Base-by-base conservation (phyloP, 2,888 invertebrate genomes). In the Parapristionchus giblindavisi region DNA sequence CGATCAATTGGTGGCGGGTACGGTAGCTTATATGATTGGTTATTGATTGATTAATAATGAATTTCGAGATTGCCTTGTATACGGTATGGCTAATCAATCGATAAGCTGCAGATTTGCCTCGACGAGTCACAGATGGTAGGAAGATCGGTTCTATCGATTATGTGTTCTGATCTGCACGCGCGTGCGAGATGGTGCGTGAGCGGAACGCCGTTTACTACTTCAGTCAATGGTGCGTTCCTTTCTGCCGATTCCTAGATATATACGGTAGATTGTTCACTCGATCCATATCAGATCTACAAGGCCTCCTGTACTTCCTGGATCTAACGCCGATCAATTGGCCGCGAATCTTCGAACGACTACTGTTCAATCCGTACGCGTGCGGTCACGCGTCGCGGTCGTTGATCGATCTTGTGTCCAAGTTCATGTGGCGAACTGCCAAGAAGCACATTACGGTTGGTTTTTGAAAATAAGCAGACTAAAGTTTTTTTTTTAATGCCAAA, bases 111-210 rank as follows among this genome's bases (percentile, higher is more conserved):
- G 80, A 75, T 82, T 5, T 78, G 73, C 87, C 89, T 83, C 36
- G 94, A 94, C 88, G 94, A 94, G 89, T 93, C 93, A 5, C 94
- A 94, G 90, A 92, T 93, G 91, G 92, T 93, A 0, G 93, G 93
- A 85, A 90, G 91, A 66, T 89, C 91, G 1, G 89, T 91, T 85
- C 91, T 92, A 1, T 91, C 92, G 0, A 89, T 91, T 82, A 92
- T 93, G 92, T 92, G 92, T 0, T 86, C 89, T 61, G 89, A 90
- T 77, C 87, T 93, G 54, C 83, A 86, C 77, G 91, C 92, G 11
- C 87, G 91, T 1, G 92, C 92, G 88, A 90, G 92, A 63, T 94
- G 94, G 93, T 89, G 89, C 86, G 89, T 90, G 0, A 93, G 93
- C 4, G 93, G 94, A 32, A 94, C 93, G 0, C 92, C 93, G 0